Base-by-base conservation (phyloP, 2,113 vertebrate genomes). In the Campylorhamphus procurvoides region DNA sequence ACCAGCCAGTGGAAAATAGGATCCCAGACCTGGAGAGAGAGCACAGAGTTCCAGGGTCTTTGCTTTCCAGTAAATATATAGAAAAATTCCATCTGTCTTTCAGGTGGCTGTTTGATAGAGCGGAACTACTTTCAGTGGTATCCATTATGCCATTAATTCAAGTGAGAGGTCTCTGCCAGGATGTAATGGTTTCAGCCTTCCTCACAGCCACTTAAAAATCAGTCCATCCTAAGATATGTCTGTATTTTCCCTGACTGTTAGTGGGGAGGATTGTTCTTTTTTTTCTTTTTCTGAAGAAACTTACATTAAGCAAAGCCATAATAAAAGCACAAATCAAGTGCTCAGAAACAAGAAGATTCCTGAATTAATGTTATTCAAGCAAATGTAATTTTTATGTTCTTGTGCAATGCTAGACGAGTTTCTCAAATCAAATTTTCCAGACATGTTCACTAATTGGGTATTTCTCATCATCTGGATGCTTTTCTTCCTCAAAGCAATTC, bases 361-460 rank as follows among this genome's bases (percentile, higher is more conserved):
- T 37, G 35, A 92, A 87, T 44, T 89, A 79, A 89, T 78, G 12
- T 58, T 87, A 60, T n/a, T 84, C 1, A 3, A 91, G 37, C 9
- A 92, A 95, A 94, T 87, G 25, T 46, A 89, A 84, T 79, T 96
- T 85, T 92, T 86, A 74, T 77, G 81, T 72, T 71, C 74, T 78
- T 85, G n/a, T 68, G 69, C 58, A 92, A 89, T 64, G 60, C 69
- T 87, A 84, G 95, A 81, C 55, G 84, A 89, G 84, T 86, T 90
- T 69, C 64, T 87, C 56, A 93, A 91, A 92, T 90, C 86, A 95
- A 44, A 92, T 95, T 95, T 97, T 94, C 94, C 91, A 81, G 88
- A 84, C 31, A 37, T 78, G 50, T 58, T 89, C 91, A 92, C 83
- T 92, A 92, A 92, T 63, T 81, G 80, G 77, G n/a, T 40, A 49